phyloP scores from a whole-genome alignment of 2,797 vertebrate species.

The Pempheris klunzingeri region DNA sequence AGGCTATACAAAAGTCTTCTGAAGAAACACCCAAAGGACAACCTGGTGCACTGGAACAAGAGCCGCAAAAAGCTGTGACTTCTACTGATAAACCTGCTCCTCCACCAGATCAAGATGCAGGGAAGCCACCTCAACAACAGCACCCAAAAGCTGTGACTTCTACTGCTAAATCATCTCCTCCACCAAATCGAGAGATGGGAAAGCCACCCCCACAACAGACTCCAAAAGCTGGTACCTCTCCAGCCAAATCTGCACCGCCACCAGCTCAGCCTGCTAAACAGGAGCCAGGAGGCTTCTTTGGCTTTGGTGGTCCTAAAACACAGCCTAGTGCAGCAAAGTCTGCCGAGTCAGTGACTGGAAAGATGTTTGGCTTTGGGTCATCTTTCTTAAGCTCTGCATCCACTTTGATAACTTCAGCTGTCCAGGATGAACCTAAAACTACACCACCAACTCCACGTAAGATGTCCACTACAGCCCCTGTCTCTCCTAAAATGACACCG shows the following conservation, averaged over 20 bases:
- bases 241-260: conserved; percentile 20
- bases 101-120: conserved; percentile 13
- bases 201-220: conserved; percentile 66
- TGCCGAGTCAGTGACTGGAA: conserved; percentile 91
- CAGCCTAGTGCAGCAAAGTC: conserved; percentile 87
- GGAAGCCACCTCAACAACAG: conserved; percentile 60
- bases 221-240: conserved; percentile 30
- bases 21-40: conserved; percentile 40
- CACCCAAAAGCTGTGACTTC: conserved; percentile 47
- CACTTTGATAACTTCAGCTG: conserved; percentile 91
- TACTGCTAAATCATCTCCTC: conserved; percentile 14
- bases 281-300: conserved; percentile 80
- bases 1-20: conserved; percentile 50
- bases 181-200: neutral
- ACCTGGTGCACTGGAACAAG: conserved; percentile 54
- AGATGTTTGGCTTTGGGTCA: conserved; percentile 96
- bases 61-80: conserved; percentile 52
- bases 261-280: conserved; percentile 81
- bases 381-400: conserved; percentile 96
- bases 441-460: conserved; percentile 83
- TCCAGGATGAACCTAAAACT: conserved; percentile 82
- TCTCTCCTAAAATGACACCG: conserved; percentile 75
- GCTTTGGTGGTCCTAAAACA: conserved; percentile 77
- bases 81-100: conserved; percentile 24
- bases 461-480: conserved; percentile 74